These are phyloP conservation scores for Yponomeuta plumbellus DNA, from an alignment of 2,888 invertebrate genomes.

Conservation along the genomic window DNA sequence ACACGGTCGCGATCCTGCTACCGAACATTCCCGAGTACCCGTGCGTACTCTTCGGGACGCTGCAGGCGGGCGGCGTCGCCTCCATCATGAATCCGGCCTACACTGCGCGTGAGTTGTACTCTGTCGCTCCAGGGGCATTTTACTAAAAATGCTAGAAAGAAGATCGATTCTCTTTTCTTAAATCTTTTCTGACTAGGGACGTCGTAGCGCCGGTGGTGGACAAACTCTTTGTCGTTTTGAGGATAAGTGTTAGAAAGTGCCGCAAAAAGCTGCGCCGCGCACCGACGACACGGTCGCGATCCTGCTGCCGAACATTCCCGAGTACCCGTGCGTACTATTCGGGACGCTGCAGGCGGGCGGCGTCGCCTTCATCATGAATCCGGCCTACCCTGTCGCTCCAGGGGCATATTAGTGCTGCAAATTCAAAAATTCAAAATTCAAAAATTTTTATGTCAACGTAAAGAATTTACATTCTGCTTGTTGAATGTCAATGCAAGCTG, in stretches of 20 bases:
- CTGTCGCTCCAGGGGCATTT: neutral
- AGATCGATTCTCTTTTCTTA: too few relatives aligned
- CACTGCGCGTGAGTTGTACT: slow-evolving; percentile 51
- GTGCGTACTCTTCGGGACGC: slow-evolving; percentile 76
- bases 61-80: slow-evolving; percentile 81
- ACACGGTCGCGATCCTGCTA: slow-evolving; percentile 82
- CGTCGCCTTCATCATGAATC: slow-evolving; percentile 82
- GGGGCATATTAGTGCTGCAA: too few relatives aligned
- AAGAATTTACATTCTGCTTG: too few relatives aligned
- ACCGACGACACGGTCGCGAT: slow-evolving; percentile 81
- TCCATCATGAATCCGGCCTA: slow-evolving; percentile 83
- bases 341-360: slow-evolving; percentile 83
- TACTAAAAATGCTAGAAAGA: too few relatives aligned
- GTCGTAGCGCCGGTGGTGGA: too few relatives aligned
- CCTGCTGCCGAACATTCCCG: slow-evolving; percentile 85
- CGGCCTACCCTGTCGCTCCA: slow-evolving; percentile 47
- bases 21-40: slow-evolving; percentile 85
- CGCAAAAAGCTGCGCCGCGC: slow-evolving; percentile 77
- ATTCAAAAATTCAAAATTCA: too few relatives aligned
- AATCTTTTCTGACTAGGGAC: too few relatives aligned
- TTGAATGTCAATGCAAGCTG: too few relatives aligned
- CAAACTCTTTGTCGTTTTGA: too few relatives aligned
- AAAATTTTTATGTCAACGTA: too few relatives aligned
- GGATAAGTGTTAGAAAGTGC: neutral
- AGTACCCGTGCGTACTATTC: slow-evolving; percentile 76